Base-by-base conservation (phyloP, 2,888 invertebrate species). In the Helicoverpa assulta region DNA sequence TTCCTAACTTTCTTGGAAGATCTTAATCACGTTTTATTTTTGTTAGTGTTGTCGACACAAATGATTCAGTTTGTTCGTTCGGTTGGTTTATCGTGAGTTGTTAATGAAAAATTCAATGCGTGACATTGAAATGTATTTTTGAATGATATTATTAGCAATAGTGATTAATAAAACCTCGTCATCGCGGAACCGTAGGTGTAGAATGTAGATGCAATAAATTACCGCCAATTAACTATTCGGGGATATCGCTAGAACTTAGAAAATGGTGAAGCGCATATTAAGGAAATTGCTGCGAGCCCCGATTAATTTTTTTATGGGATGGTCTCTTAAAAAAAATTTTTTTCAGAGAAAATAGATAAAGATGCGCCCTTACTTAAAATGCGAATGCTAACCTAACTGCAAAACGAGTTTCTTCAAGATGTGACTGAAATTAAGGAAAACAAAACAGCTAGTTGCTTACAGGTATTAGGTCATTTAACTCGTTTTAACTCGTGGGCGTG, bases 61-160 rank as follows among this genome's bases (percentile, higher is more conserved):
- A 74, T 78, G 79, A 74, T 52, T 78, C 75, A 73, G 50, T 55
- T 64, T 43, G 37, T 53, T 50, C 10, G 50, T 55, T 64, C 33
- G 37, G 51, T 50, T 8, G 37, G 55, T 57, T 50, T 61, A 64
- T 67, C 51, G 52, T 58, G 75, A 78, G 50, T 52, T 55, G 66
- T 67, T 75, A 58, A 60, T 75, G 63, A 61, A 70, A 73, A 55
- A 73, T 77, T 63, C 54, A 21, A 54, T 65, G 65, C 53, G 51
- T 64, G 75, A 54, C 68, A 77, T 74, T 69, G 68, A 61, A 64
- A 66, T 59, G 50, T 79, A 76, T 69, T 74, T 76, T 76, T 47
- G 51, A 37, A 40, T 26, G 58, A 62, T 78, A 77, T 78, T 72
- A 59, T 63, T 63, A 76, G 78, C 55, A 21, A 43, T 66, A 62